Percentiles rank a stretch among this genome's conserved stretches.
Evolutionary conservation across 2,113 vertebrate genomes (phyloP).

Genomic region (Amazona guildingii): DNA sequence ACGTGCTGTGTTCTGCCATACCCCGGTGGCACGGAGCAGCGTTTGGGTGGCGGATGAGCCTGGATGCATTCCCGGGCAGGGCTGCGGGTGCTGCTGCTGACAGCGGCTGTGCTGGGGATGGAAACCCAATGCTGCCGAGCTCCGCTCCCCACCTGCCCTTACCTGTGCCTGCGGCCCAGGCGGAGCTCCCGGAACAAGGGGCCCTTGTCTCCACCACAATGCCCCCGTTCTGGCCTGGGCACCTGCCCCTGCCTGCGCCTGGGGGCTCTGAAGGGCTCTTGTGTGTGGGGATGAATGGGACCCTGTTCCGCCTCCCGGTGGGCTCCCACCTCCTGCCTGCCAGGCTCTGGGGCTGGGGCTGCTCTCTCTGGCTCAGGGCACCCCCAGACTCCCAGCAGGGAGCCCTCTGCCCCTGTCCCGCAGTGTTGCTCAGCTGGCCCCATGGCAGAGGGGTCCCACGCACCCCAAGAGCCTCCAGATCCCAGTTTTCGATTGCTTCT

Average conservation of each 20-base stretch:
- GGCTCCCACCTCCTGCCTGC: slow-evolving; percentile 24
- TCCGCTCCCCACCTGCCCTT: slow-evolving; percentile 31
- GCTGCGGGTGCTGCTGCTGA: neutral
- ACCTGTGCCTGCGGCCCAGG: slow-evolving; percentile 17
- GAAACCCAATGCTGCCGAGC: neutral
- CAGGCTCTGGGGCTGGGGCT: neutral
- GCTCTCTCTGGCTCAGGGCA: neutral
- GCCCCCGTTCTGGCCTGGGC: neutral
- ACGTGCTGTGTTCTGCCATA: neutral
- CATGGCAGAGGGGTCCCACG: neutral
- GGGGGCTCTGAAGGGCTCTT: slow-evolving; percentile 49
- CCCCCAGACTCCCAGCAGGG: neutral
- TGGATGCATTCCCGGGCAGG: neutral
- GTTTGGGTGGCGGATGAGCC: neutral
- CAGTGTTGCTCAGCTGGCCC: fast-evolving
- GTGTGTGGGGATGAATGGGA: slow-evolving; percentile 38
- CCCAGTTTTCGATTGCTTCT: neutral
- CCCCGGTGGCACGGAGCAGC: fast-evolving
- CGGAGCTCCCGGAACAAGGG: neutral
- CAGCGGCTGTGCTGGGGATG: fast-evolving
- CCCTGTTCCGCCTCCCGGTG: slow-evolving; percentile 31
- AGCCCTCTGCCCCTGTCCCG: neutral
- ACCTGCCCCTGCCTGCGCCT: neutral
- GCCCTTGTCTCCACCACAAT: slow-evolving; percentile 55
- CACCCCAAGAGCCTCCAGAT: neutral